Percentiles rank a stretch among this genome's conserved stretches.
These are phyloP conservation scores for Glandiceps talaboti DNA, from an alignment of 53 echinoderm and acorn worm species.

Conservation along the genomic window DNA sequence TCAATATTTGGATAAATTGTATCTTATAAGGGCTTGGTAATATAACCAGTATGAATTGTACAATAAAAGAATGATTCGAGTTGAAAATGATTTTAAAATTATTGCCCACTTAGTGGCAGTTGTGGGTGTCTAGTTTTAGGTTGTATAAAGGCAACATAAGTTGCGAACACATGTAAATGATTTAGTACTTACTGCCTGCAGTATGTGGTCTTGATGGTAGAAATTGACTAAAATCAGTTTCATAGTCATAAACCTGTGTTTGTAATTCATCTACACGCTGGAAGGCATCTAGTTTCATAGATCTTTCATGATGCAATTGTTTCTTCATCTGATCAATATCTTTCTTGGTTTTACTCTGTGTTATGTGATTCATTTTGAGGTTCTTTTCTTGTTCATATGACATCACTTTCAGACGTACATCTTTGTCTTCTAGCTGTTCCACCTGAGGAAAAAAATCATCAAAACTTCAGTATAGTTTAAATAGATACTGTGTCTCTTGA, in stretches of 20 bases:
- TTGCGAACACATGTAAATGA: no score
- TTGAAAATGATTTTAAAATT: no score
- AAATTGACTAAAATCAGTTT: slow-evolving; percentile 56
- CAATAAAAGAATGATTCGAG: no score
- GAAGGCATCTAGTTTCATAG: slow-evolving; percentile 84
- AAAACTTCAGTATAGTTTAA: no score
- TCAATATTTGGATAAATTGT: no score
- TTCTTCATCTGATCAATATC: slow-evolving; percentile 41
- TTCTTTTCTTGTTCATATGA: slow-evolving; percentile 83
- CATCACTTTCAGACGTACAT: slow-evolving; percentile 47
- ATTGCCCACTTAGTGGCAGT: no score
- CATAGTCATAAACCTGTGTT: slow-evolving; percentile 92
- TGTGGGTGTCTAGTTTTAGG: no score
- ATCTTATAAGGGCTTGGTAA: no score
- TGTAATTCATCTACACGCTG: slow-evolving; percentile 85
- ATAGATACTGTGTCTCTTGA: no score
- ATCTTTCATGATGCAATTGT: slow-evolving; percentile 66
- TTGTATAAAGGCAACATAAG: no score
- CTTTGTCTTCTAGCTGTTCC: slow-evolving; percentile 87
- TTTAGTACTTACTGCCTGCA: slow-evolving; percentile 59
- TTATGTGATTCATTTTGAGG: slow-evolving; percentile 23
- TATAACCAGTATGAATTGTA: no score
- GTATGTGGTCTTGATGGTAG: slow-evolving; percentile 78
- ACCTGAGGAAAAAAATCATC: no score
- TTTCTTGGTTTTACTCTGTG: neutral